Base-by-base conservation (phyloP, 2,113 vertebrate genomes). In the Emydocephalus ijimae region DNA sequence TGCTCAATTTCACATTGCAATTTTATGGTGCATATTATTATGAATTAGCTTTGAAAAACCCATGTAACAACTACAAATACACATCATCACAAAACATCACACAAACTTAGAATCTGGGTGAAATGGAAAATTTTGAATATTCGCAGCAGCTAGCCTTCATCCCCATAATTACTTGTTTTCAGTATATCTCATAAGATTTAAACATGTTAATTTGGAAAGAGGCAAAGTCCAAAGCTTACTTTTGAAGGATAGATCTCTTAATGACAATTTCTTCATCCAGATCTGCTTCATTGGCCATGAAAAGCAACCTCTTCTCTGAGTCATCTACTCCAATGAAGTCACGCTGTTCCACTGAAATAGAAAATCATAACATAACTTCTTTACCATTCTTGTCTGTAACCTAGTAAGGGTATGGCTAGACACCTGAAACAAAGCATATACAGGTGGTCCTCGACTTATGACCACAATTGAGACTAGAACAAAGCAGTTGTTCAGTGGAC, bases 261-360 rank as follows among this genome's bases (percentile, higher is more conserved):
- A 99, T 97, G 91, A 98, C 96, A 92, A 99, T 98, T 85, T 99
- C 99, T 91, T 99, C 98, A 95, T 99, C 98, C 98, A 99, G 97
- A 97, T 99, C 99, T 14, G 99, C 99, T 97, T 99, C 99, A 92
- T 99, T 99, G 96, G 99, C 99, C 99, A 99, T 98, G 96, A 99
- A 99, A 95, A 99, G 98, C 93, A 99, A 98, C 94, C 99, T 98
- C 96, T 98, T 98, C 91, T 98, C 98, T 12, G 98, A 98, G 94
- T 97, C 97, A 96, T 99, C 99, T 95, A 99, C 98, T 91, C 99
- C 99, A 93, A 99, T 98, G 97, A 99, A 99, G 97, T 99, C 99
- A 3, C 99, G 98, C 94, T 99, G 99, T 96, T 99, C 99, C 96
- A 98, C 99, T 99, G 97, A 95, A 94, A 93, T 90, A 97, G 93